Percentiles rank a stretch among this genome's conserved stretches.
Conservation (phyloP, 2,113 vertebrate genomes). For the Holacanthus passer region DNA sequence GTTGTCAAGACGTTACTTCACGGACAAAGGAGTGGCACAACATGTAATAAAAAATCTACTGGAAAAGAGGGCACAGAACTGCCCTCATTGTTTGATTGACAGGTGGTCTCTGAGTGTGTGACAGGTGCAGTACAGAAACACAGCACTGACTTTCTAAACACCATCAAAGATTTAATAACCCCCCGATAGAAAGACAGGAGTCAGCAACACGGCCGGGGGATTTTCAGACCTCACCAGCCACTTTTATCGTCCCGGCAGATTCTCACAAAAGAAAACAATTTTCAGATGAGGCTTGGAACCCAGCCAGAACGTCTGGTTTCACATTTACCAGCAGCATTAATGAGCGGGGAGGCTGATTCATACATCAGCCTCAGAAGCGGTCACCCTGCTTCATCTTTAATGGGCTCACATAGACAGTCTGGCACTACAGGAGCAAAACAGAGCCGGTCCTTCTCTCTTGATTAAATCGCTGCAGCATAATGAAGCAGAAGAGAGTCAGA, state of each 20-base stretch:
- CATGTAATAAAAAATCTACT: neutral
- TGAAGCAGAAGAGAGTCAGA: conserved; percentile 43
- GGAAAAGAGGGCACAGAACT: neutral
- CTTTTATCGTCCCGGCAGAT: conserved; percentile 4
- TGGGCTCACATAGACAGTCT: conserved; percentile 54
- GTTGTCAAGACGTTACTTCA: too few species aligned
- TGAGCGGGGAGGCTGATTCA: conserved; percentile 33
- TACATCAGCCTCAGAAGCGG: conserved; percentile 31
- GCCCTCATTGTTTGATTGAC: neutral
- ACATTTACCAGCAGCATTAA: conserved; percentile 10
- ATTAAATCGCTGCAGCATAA: conserved; percentile 66
- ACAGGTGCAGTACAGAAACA: neutral
- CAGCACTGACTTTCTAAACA: neutral
- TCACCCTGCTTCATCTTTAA: conserved; percentile 58
- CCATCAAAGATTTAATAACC: neutral
- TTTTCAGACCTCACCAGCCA: neutral
- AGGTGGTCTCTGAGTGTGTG: neutral
- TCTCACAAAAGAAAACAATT: conserved; percentile 2
- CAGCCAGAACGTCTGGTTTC: neutral
- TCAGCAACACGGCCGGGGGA: neutral
- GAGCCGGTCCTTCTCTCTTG: conserved; percentile 24
- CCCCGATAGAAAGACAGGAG: neutral
- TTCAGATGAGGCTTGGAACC: conserved; percentile 2
- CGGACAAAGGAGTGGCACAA: neutral
- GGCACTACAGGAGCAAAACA: conserved; percentile 40